Evolutionary conservation across 2,888 invertebrate genomes (phyloP).

Genomic region (Anagyrus pseudococci): DNA sequence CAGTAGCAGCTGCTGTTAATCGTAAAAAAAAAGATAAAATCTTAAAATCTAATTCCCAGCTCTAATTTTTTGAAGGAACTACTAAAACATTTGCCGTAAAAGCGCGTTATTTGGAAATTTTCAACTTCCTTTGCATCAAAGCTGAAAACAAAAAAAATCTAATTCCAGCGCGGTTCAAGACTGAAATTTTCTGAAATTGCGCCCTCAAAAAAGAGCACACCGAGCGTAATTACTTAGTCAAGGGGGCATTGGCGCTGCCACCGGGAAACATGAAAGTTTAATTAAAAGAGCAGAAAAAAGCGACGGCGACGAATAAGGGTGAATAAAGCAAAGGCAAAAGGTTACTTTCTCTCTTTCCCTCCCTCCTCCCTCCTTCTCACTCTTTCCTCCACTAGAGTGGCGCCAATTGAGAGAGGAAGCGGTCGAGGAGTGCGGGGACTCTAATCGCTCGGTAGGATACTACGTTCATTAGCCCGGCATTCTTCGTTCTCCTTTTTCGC

Average conservation of each 20-base stretch:
- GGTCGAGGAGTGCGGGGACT: slow-evolving; percentile 24
- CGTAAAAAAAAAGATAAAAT: not conserved
- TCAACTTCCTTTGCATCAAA: slow-evolving; percentile 19
- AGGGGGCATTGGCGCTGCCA: slow-evolving; percentile 10
- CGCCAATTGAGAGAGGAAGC: slow-evolving; percentile 20
- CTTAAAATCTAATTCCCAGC: not conserved
- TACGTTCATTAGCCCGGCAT: slow-evolving; percentile 36
- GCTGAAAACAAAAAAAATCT: not conserved
- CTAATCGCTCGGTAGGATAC: slow-evolving; percentile 36
- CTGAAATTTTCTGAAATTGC: not conserved
- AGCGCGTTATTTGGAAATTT: not conserved
- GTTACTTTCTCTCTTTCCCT: not conserved
- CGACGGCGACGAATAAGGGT: not conserved
- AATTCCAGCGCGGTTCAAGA: not conserved
- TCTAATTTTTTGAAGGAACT: not conserved
- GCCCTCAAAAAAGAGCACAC: not conserved
- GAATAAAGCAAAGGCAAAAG: slow-evolving; percentile 4
- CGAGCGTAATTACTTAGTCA: slow-evolving; percentile 20
- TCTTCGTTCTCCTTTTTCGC: slow-evolving; percentile 14
- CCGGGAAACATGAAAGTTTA: slow-evolving; percentile 27
- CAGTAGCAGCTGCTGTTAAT: not conserved
- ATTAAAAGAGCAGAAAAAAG: slow-evolving; percentile 28
- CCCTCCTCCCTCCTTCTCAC: too few species aligned
- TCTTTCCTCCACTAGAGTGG: too few species aligned
- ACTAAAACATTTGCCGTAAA: not conserved